Evolutionary conservation across 2,797 vertebrate species (phyloP).

Genomic region (Pseudocheirus occidentalis): DNA sequence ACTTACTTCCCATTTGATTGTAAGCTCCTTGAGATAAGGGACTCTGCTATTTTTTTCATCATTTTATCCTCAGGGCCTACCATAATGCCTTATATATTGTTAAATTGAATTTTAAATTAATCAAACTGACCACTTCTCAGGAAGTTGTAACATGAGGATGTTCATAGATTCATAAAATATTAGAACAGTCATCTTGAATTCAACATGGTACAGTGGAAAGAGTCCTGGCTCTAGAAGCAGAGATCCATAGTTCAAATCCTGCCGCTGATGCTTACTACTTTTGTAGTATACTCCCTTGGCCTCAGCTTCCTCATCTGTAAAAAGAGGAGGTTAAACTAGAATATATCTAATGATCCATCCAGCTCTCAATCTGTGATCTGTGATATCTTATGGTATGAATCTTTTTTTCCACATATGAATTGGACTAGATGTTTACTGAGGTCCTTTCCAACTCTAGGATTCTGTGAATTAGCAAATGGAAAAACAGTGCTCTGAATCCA

Average conservation of each 20-base stretch:
- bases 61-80: background rate
- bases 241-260: background rate
- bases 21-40: background rate
- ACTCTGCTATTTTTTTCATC: background rate
- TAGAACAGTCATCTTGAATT: background rate
- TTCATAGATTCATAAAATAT: background rate
- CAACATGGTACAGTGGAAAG: background rate
- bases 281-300: background rate
- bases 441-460: background rate
- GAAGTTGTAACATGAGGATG: background rate
- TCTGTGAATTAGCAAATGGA: background rate
- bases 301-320: background rate
- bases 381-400: background rate
- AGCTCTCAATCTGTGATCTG: background rate
- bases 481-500: background rate
- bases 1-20: background rate
- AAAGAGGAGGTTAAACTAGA: background rate
- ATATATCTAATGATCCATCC: background rate
- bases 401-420: background rate
- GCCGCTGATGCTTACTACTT: background rate
- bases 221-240: background rate
- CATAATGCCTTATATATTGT: background rate
- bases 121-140: background rate
- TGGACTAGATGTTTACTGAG: background rate
- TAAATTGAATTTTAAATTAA: background rate